Percentiles rank a stretch among this genome's conserved stretches.
Conservation (phyloP, 2,888 invertebrate genomes). For the Hedya salicella region DNA sequence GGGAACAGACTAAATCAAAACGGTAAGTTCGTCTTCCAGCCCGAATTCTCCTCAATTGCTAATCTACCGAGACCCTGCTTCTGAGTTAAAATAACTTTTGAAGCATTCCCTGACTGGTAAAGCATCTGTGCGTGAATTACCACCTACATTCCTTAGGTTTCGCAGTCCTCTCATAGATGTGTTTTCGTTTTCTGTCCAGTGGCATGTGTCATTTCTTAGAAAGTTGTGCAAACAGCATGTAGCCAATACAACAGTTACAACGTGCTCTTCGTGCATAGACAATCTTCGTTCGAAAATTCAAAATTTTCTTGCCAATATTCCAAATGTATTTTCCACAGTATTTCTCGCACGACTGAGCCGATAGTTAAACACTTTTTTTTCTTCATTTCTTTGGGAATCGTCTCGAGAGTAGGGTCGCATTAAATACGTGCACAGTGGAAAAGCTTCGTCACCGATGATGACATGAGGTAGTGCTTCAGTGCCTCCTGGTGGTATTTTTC, state of each 20-base stretch:
- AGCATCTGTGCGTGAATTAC: too few species aligned
- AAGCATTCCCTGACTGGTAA: background rate
- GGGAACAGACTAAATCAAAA: too few species aligned
- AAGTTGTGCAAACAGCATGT: too few species aligned
- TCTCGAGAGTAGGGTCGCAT: conserved; percentile 47
- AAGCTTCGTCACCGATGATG: conserved; percentile 49
- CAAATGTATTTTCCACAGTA: conserved; percentile 48
- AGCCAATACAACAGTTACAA: too few species aligned
- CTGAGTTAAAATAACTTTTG: conserved; percentile 32
- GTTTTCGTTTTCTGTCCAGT: background rate
- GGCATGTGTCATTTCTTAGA: conserved; percentile 6
- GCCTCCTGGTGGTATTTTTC: conserved; percentile 41
- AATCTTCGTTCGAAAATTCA: background rate
- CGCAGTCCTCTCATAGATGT: background rate
- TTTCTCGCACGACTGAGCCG: conserved; percentile 35
- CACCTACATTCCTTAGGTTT: background rate
- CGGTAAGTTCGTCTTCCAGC: conserved; percentile 13
- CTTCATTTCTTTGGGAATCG: conserved; percentile 2
- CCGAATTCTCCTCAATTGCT: background rate
- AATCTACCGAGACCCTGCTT: conserved; percentile 47
- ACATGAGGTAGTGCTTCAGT: conserved; percentile 32
- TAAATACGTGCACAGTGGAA: conserved; percentile 47
- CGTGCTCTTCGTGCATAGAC: background rate
- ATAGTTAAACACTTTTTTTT: background rate
- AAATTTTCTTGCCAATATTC: conserved; percentile 41